Conservation (phyloP, 2,888 invertebrate species). For the Sphinx pinastri region DNA sequence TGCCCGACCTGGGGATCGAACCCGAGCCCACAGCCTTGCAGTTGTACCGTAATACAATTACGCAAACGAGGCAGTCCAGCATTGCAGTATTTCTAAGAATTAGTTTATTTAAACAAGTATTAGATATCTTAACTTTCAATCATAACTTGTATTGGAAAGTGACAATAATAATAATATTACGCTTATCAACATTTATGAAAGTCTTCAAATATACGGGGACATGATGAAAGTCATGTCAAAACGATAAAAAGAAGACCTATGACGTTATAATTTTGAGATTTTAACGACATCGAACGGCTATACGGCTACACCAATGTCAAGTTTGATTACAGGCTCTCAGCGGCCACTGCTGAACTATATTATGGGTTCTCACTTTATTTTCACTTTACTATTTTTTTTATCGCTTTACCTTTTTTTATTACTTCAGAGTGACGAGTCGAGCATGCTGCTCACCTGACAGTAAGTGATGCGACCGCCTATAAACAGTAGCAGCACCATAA, state of each 20-base stretch:
- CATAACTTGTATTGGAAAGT: constrained; percentile 1
- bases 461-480: too few species aligned
- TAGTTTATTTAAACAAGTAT: too few species aligned
- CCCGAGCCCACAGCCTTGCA: too few species aligned
- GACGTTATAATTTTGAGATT: background rate
- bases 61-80: too few species aligned
- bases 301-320: constrained; percentile 36
- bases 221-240: constrained; percentile 9
- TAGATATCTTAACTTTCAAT: background rate
- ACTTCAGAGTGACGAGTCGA: too few species aligned
- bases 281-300: background rate
- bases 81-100: too few species aligned
- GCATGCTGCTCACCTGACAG: too few species aligned
- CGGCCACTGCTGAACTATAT: background rate
- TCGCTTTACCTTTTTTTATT: background rate
- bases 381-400: background rate
- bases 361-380: constrained; percentile 33
- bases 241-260: constrained; percentile 6
- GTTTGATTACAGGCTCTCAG: constrained; percentile 47
- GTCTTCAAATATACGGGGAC: background rate
- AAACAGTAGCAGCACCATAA: too few species aligned
- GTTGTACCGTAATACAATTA: too few species aligned
- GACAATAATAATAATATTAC: background rate
- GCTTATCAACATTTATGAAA: constrained; percentile 16
- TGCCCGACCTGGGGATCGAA: too few species aligned